Percentiles rank a stretch among this genome's conserved stretches.
phyloP scores from a whole-genome alignment of 92 coral and sea anemone genomes.

The Epizoanthus scotinus region DNA sequence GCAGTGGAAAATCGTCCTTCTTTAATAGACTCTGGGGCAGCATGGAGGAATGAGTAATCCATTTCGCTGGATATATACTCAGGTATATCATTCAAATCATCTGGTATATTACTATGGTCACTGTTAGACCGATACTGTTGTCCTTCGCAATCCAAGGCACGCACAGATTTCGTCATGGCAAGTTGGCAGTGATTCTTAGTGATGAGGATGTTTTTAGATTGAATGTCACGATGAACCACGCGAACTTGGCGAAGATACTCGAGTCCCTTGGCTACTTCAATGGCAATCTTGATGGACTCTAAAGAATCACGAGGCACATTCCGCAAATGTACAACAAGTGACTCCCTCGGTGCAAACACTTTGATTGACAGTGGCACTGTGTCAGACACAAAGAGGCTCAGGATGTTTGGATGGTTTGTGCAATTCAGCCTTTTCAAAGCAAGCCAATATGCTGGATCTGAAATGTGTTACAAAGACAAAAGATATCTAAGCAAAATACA shows the following conservation, averaged over 20 bases:
- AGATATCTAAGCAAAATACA: neutral
- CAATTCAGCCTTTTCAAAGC: constrained; percentile 19
- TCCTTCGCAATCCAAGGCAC: constrained; percentile 9
- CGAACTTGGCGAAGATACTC: neutral
- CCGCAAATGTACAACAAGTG: constrained; percentile 2
- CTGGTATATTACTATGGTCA: constrained; percentile 4
- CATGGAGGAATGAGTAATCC: neutral
- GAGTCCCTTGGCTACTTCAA: neutral
- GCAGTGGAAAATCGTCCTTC: constrained; percentile 13
- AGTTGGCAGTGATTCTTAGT: neutral
- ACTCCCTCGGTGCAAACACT: constrained; percentile 12
- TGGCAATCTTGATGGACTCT: neutral
- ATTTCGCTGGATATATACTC: neutral
- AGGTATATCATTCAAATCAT: neutral
- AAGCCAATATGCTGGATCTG: constrained; percentile 7
- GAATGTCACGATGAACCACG: constrained; percentile 14
- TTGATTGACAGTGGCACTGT: neutral
- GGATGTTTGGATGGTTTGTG: constrained; percentile 18
- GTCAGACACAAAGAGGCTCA: neutral
- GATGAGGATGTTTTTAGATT: neutral
- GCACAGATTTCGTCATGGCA: constrained; percentile 20
- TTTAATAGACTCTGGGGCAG: constrained; percentile 11
- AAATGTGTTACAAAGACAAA: neutral
- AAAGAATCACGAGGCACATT: too few relatives aligned
- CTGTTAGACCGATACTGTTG: neutral